These are phyloP conservation scores for Magallana nippona DNA, from an alignment of 2,888 invertebrate genomes.

Conservation along the genomic window DNA sequence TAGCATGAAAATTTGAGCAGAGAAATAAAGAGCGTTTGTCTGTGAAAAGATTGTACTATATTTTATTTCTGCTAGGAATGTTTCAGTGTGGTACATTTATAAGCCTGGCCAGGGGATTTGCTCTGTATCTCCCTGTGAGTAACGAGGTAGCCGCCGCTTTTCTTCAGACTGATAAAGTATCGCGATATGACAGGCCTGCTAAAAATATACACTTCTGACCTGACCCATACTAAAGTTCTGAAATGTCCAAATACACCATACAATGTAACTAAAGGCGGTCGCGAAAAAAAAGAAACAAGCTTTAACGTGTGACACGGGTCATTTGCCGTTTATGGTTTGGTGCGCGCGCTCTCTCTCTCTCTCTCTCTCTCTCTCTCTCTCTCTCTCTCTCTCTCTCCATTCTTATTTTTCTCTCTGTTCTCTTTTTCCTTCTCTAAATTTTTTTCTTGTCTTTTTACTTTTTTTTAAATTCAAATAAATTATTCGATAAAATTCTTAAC, in stretches of 20 bases:
- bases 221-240: slow-evolving; percentile 45
- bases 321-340: slow-evolving; percentile 40
- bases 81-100: background rate
- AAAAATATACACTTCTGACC: slow-evolving; percentile 44
- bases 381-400: no score
- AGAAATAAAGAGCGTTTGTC: background rate
- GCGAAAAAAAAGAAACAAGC: slow-evolving; percentile 22
- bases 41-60: background rate
- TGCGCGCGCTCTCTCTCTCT: no score
- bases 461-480: background rate
- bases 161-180: slow-evolving; percentile 29
- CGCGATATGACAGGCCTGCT: slow-evolving; percentile 23
- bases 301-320: slow-evolving; percentile 48
- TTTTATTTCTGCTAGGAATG: background rate
- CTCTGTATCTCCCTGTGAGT: slow-evolving; percentile 1
- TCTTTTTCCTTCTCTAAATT: no score
- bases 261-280: slow-evolving; percentile 23
- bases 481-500: background rate
- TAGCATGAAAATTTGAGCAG: background rate
- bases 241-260: slow-evolving; percentile 41
- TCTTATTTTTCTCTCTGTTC: no score
- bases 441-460: no score
- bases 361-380: no score
- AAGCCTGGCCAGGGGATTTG: slow-evolving; percentile 10
- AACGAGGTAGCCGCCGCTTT: slow-evolving; percentile 27